These are phyloP conservation scores for Rhinatrema bivittatum DNA, from an alignment of 2,797 vertebrate species.

Conservation along the genomic window DNA sequence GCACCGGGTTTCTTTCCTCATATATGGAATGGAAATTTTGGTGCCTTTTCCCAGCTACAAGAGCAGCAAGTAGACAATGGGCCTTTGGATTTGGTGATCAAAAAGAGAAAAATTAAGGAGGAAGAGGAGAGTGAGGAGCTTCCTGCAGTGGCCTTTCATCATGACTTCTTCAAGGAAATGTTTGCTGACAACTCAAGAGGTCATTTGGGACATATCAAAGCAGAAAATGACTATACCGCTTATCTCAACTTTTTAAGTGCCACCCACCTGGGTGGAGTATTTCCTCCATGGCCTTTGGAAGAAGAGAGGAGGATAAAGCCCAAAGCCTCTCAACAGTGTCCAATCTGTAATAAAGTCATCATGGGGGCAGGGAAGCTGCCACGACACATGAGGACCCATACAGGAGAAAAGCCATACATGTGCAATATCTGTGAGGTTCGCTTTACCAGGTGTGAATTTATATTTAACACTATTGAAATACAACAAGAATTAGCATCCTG, in stretches of 20 bases:
- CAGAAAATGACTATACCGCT: slow-evolving; percentile 82
- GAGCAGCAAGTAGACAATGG: slow-evolving; percentile 65
- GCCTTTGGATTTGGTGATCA: slow-evolving; percentile 86
- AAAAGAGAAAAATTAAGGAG: slow-evolving; percentile 89
- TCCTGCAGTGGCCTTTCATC: slow-evolving; percentile 66
- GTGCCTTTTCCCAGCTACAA: slow-evolving; percentile 73
- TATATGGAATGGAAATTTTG: slow-evolving; percentile 81
- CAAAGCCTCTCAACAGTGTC: slow-evolving; percentile 95
- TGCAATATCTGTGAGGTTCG: slow-evolving; percentile 96
- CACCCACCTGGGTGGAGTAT: slow-evolving; percentile 82
- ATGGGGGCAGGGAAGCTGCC: slow-evolving; percentile 96
- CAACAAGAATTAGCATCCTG: neutral
- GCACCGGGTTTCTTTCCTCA: slow-evolving; percentile 85
- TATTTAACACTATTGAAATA: neutral
- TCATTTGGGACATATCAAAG: slow-evolving; percentile 78
- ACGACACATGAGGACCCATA: slow-evolving; percentile 95
- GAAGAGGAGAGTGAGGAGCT: slow-evolving; percentile 89
- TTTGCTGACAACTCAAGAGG: slow-evolving; percentile 64
- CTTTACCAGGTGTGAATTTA: slow-evolving; percentile 83
- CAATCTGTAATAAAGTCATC: slow-evolving; percentile 97
- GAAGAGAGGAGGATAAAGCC: slow-evolving; percentile 97
- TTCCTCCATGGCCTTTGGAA: slow-evolving; percentile 90
- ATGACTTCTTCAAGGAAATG: slow-evolving; percentile 86
- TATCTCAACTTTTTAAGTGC: slow-evolving; percentile 90
- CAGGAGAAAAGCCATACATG: slow-evolving; percentile 97